Base-by-base conservation (phyloP, 2,113 vertebrate species). In the Tragelaphus strepsiceros region DNA sequence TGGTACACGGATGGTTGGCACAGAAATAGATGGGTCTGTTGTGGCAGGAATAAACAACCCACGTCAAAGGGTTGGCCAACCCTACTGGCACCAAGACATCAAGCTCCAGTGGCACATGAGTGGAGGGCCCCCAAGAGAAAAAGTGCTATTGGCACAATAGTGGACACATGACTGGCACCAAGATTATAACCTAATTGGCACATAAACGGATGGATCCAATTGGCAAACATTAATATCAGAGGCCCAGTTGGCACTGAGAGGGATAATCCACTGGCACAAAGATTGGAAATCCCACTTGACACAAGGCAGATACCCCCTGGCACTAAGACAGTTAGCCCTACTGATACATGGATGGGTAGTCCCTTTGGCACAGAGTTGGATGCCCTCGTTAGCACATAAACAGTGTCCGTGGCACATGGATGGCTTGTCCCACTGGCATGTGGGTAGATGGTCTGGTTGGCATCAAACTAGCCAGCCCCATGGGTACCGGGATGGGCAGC, bases 311-410 rank as follows among this genome's bases (percentile, higher is more conserved):
- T 21, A 89, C 17, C 61, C 84, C 56, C 1, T 58, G 90, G 51
- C 61, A 95, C 61, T 81, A 62, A n/a, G 92, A 89, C 15, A 90
- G 81, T 28, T 30, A 71, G 53, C 32, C 35, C 87, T 39, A 89
- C 53, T 62, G 64, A 80, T 6, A 77, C 19, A 17, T 6, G 82
- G 39, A 81, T 64, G 49, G 59, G 74, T 62, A 30, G 24, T 90
- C 89, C 61, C 53, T 97, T 96, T 88, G 96, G 88, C 94, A 97
- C 83, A 88, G 86, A 85, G 15, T 2, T 74, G 43, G 80, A 90
- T 54, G 82, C 58, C n/a, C 28, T 89, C 78, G 35, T 82, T 71
- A 53, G 74, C 92, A 88, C 32, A 19, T 19, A 53, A 61, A 89
- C 2, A 58, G 43, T 19, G 39, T 77, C 90, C 46, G 26, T 39